Base-by-base conservation (phyloP, 2,888 invertebrate species). In the Drosophila cyrtoloma region DNA sequence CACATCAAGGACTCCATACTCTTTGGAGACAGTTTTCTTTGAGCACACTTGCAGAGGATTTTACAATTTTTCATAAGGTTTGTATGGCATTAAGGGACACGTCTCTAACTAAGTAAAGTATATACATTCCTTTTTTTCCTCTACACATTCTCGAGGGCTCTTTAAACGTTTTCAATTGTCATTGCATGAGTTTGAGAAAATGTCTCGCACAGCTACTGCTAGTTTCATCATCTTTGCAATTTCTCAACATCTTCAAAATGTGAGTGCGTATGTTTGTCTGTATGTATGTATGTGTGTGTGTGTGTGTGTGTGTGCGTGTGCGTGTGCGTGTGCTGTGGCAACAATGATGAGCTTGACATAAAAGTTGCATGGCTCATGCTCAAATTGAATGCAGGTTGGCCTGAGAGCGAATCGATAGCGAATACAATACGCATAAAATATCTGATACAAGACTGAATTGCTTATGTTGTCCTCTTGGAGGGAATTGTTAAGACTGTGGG, bases 331-430 rank as follows among this genome's bases (percentile, higher is more conserved):
- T 47, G 22, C 22, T 26, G 16, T 26, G 9, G 47, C 47, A 47
- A 47, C 22, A 47, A 47, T 26, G 47, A 47, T 47, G 47, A 47
- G 47, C 47, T 47, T 47, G 47, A 65, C 67, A 81, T 62, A 75
- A 81, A 81, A 67, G 37, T 75, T 77, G 66, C 75, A 79, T 55
- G 79, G 61, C 64, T 75, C 56, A 64, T 70, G 70, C 62, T 74
- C 22, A 56, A 68, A 57, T 72, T 73, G 69, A 77, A 67, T 80
- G 77, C 73, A 56, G 44, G 56, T 28, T 51, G 42, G 44, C 52
- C 61, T 42, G 33, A 35, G 51, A 52, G 65, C 42, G 63, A 81
- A 79, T 81, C 82, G 63, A 81, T 84, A 60, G 30, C 66, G 42
- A 68, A 71, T 42, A 75, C 61, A 84, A 81, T 84, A 14, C 55